Percentiles rank a stretch among this genome's conserved stretches.
phyloP scores from a whole-genome alignment of 2,888 invertebrate species.

The Amaurobius ferox region DNA sequence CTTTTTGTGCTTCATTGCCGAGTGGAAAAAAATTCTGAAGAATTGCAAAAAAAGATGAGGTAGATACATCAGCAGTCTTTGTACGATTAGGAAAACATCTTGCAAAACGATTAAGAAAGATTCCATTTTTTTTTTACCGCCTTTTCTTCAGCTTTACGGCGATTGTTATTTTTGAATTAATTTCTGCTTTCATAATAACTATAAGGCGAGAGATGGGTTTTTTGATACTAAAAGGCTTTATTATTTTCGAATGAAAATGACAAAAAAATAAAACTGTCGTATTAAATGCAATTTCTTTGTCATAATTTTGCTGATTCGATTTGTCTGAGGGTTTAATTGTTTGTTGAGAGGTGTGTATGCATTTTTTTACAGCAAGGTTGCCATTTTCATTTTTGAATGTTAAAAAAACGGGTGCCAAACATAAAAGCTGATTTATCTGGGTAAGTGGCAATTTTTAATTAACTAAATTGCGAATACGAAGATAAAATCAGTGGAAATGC shows the following conservation, averaged over 20 bases:
- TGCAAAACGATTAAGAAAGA: conserved; percentile 67
- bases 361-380: conserved; percentile 4
- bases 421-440: neutral
- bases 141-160: conserved; percentile 21
- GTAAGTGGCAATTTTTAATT: conserved; percentile 10
- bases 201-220: conserved; percentile 33
- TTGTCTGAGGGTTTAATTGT: conserved; percentile 5
- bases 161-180: conserved; percentile 72
- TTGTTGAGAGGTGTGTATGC: neutral
- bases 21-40: conserved; percentile 52
- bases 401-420: neutral
- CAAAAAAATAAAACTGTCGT: conserved; percentile 12
- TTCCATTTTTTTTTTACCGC: conserved; percentile 22
- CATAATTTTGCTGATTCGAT: conserved; percentile 15
- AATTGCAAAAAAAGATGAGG: conserved; percentile 35
- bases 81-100: conserved; percentile 71
- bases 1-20: conserved; percentile 57
- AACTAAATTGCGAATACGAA: neutral
- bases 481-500: neutral
- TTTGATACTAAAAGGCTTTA: conserved; percentile 18
- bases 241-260: conserved; percentile 8
- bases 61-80: conserved; percentile 63
- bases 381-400: neutral
- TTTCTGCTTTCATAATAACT: conserved; percentile 50
- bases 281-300: conserved; percentile 16